These are phyloP conservation scores for Sesia apiformis DNA, from an alignment of 2,888 invertebrate genomes.

Conservation along the genomic window DNA sequence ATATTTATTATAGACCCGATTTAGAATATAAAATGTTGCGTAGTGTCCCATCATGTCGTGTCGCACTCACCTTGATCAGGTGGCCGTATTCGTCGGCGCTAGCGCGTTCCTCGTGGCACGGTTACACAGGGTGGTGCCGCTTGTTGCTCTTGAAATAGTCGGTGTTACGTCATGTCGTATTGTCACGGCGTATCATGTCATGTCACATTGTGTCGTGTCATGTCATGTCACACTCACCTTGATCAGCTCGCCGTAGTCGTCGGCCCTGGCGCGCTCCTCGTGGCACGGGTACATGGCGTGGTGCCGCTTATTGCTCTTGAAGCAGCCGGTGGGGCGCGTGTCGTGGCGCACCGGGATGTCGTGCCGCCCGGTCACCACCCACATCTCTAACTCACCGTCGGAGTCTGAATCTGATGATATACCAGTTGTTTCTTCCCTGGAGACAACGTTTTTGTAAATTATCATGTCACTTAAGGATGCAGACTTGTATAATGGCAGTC, in stretches of 20 bases:
- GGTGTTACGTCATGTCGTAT: not conserved
- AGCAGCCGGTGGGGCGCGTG: constrained; percentile 60
- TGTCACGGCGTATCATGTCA: not conserved
- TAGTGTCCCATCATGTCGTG: no score
- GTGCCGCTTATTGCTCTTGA: constrained; percentile 91
- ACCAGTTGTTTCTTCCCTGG: constrained; percentile 80
- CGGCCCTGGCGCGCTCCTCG: constrained; percentile 92
- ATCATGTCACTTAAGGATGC: not conserved
- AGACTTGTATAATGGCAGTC: no score
- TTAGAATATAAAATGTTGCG: no score
- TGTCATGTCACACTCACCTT: constrained; percentile 44
- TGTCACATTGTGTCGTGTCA: not conserved
- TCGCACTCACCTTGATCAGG: constrained; percentile 86
- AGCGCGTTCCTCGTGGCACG: constrained; percentile 92
- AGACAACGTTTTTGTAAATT: no score
- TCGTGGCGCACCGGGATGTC: constrained; percentile 77
- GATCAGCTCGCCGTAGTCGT: constrained; percentile 98
- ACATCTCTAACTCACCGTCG: constrained; percentile 89
- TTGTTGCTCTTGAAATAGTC: constrained; percentile 89
- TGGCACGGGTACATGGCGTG: constrained; percentile 97
- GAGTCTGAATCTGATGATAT: constrained; percentile 84
- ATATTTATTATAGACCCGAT: no score
- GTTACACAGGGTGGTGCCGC: constrained; percentile 97
- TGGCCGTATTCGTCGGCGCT: constrained; percentile 98
- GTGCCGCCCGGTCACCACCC: constrained; percentile 88